Evolutionary conservation across 2,797 vertebrate genomes (phyloP).

Genomic region (Distichodus sexfasciatus): DNA sequence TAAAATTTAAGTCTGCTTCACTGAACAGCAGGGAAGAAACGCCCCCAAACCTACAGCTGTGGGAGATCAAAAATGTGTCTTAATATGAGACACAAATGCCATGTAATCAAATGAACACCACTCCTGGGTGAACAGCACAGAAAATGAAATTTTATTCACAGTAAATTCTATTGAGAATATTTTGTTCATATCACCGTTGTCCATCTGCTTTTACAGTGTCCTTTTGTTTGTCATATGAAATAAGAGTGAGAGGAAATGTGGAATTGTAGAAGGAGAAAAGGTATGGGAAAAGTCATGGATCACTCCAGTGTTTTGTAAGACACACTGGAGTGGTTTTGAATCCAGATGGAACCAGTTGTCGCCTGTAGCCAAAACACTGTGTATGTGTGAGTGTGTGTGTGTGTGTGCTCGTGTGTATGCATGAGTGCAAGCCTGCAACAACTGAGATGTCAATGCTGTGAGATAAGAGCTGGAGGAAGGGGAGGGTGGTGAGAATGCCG

Average conservation of each 20-base stretch:
- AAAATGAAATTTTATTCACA: not conserved
- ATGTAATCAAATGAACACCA: not conserved
- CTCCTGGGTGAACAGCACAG: not conserved
- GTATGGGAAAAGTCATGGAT: constrained; percentile 29
- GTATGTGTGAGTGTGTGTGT: constrained; percentile 48
- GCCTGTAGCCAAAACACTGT: constrained; percentile 74
- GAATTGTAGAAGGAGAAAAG: no score
- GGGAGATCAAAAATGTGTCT: not conserved
- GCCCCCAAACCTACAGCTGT: no score
- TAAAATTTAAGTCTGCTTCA: not conserved
- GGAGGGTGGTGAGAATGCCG: constrained; percentile 19
- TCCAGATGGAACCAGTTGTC: constrained; percentile 73
- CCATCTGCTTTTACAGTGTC: not conserved
- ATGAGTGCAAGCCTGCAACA: constrained; percentile 39
- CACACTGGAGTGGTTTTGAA: constrained; percentile 62
- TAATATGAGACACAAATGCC: not conserved
- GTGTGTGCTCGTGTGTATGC: constrained; percentile 26
- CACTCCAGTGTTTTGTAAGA: constrained; percentile 52
- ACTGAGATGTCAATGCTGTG: constrained; percentile 30
- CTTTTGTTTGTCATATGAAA: not conserved
- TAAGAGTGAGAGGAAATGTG: constrained; percentile 12
- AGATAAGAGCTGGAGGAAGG: constrained; percentile 57
- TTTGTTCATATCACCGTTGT: no score
- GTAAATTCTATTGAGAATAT: no score
- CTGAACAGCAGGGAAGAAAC: not conserved